Conservation (phyloP, 1,140 invertebrate species). For the Lordiphosa stackelbergi region DNA sequence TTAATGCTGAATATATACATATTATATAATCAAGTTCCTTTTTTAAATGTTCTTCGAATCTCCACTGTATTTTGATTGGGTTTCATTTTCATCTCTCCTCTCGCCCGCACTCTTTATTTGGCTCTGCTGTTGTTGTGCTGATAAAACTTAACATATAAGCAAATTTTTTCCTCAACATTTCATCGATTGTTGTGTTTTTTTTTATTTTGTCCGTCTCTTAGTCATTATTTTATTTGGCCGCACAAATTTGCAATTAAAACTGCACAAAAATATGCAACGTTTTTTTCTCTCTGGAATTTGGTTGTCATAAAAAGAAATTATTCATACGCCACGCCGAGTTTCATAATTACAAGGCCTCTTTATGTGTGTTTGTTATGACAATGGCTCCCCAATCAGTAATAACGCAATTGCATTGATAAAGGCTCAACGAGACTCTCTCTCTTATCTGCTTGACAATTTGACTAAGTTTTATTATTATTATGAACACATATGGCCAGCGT, state of each 20-base stretch:
- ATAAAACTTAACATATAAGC: conserved; percentile 48
- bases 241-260: conserved; percentile 49
- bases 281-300: conserved; percentile 27
- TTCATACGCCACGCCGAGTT: conserved; percentile 27
- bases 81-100: conserved; percentile 11
- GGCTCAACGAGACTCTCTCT: neutral
- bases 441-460: conserved; percentile 40
- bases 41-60: neutral
- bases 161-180: conserved; percentile 33
- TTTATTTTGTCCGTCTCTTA: conserved; percentile 3
- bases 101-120: neutral
- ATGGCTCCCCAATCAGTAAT: conserved; percentile 22
- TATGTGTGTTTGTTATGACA: conserved; percentile 6
- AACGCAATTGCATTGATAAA: conserved; percentile 46
- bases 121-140: conserved; percentile 28
- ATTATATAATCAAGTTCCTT: too few species aligned
- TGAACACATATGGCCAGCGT: conserved; percentile 39
- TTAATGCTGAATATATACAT: too few species aligned
- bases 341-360: conserved; percentile 30
- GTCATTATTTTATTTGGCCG: conserved; percentile 40
- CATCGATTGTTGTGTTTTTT: conserved; percentile 1
- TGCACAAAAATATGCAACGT: conserved; percentile 26
- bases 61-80: conserved; percentile 28
- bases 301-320: conserved; percentile 34
- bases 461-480: conserved; percentile 40